Base-by-base conservation (phyloP, 2,113 vertebrate species). In the Oxyura jamaicensis region DNA sequence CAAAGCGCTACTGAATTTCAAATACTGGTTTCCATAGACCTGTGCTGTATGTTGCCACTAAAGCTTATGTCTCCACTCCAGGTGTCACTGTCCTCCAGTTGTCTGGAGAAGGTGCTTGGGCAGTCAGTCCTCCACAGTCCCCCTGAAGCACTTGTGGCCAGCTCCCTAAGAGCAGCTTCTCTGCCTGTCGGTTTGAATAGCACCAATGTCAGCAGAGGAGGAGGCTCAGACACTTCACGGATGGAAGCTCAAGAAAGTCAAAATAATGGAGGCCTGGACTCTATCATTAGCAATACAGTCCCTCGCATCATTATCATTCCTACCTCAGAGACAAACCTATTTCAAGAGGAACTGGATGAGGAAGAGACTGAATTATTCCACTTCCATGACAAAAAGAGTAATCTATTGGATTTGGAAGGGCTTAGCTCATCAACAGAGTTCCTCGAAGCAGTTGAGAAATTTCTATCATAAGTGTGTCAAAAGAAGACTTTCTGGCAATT, bases 221-320 rank as follows among this genome's bases (percentile, higher is more conserved):
- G 36, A 22, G 58, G 78, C 39, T 42, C 67, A 5, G 86, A n/a
- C 26, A 20, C 56, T 53, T 92, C 87, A 66, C 77, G 81, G 25
- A 3, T 14, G n/a, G 60, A 83, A 86, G 9, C 44, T 67, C 83
- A 85, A 71, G 86, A 74, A 72, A 84, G 36, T 73, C 90, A 93
- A 58, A 48, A 19, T 39, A 95, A 85, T 3, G 83, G 82, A 89
- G 46, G 83, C 65, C 55, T 93, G 72, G 88, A 88, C 44, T 96
- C 95, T 42, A 66, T 76, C 13, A 13, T 90, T 68, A 90, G 75
- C 71, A 81, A 19, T 23, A 74, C 82, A 25, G 73, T 97, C 76
- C 97, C 97, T 78, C 94, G 89, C 58, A 97, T 97, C 42, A 65
- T 98, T 53, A 95, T 98, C 56, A 94, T 98, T 86, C 95, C 97